Percentiles rank a stretch among this genome's conserved stretches.
These are phyloP conservation scores for Acleris sparsana DNA, from an alignment of 2,888 invertebrate genomes.

Conservation along the genomic window DNA sequence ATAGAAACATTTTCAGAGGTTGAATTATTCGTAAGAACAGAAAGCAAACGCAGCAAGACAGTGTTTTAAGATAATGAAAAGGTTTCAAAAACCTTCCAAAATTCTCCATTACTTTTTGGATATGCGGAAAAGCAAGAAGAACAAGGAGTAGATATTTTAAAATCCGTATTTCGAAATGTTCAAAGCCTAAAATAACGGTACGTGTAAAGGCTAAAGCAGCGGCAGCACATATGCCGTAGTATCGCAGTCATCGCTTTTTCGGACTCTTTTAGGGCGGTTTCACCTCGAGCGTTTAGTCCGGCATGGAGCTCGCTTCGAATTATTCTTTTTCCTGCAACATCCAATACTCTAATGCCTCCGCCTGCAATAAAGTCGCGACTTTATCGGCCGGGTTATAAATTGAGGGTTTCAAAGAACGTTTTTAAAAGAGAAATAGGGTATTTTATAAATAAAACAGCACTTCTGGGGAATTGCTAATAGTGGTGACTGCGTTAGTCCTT, in stretches of 20 bases:
- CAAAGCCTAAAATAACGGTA: too few species aligned
- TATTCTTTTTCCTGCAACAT: slow-evolving; percentile 23
- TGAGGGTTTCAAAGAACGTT: slow-evolving; percentile 54
- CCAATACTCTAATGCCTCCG: slow-evolving; percentile 32
- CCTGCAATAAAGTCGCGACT: slow-evolving; percentile 42
- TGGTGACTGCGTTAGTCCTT: slow-evolving; percentile 20
- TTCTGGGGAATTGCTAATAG: slow-evolving; percentile 48
- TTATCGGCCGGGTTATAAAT: slow-evolving; percentile 58
- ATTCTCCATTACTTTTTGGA: too few species aligned
- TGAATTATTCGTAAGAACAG: too few species aligned
- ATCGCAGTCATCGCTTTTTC: not conserved
- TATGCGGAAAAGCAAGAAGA: too few species aligned
- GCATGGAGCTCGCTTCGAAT: slow-evolving; percentile 2
- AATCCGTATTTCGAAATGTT: too few species aligned
- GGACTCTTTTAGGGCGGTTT: slow-evolving; percentile 2
- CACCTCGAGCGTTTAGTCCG: not conserved
- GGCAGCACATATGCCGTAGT: too few species aligned
- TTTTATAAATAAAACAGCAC: slow-evolving; percentile 51
- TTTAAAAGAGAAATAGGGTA: slow-evolving; percentile 51
- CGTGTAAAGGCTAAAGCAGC: too few species aligned
- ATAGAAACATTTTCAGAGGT: too few species aligned
- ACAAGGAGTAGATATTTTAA: too few species aligned
- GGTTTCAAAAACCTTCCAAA: too few species aligned
- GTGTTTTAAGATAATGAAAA: too few species aligned
- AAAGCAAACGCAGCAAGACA: too few species aligned